Evolutionary conservation across 2,113 vertebrate species (phyloP).

Genomic region (Orthonyx spaldingii): DNA sequence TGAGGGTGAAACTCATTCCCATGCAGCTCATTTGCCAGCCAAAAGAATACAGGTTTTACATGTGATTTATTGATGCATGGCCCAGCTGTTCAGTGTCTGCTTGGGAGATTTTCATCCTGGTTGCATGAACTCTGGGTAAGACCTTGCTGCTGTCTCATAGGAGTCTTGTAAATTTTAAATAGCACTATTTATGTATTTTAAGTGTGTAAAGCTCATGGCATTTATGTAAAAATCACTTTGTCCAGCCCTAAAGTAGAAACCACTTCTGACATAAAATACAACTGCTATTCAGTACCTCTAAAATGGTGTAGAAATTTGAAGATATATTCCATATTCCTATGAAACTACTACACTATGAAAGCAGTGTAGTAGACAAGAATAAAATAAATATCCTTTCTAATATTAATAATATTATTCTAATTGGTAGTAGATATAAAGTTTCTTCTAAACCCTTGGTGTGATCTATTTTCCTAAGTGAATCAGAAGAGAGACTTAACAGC

Average conservation of each 20-base stretch:
- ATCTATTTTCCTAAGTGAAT: neutral
- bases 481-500: neutral
- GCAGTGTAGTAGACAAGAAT: neutral
- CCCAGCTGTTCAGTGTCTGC: constrained; percentile 28
- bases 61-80: constrained; percentile 6
- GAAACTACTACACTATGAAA: neutral
- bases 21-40: neutral
- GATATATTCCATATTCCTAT: neutral
- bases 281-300: neutral
- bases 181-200: neutral
- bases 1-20: neutral
- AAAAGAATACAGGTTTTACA: neutral
- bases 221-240: neutral
- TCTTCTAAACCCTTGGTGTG: neutral
- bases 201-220: neutral
- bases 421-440: neutral
- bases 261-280: neutral
- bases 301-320: neutral
- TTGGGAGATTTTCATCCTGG: neutral
- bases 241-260: neutral
- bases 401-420: neutral
- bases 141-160: neutral
- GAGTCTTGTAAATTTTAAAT: neutral
- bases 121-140: neutral
- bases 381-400: neutral